phyloP scores from a whole-genome alignment of 2,888 invertebrate species.

The Zygaena filipendulae region DNA sequence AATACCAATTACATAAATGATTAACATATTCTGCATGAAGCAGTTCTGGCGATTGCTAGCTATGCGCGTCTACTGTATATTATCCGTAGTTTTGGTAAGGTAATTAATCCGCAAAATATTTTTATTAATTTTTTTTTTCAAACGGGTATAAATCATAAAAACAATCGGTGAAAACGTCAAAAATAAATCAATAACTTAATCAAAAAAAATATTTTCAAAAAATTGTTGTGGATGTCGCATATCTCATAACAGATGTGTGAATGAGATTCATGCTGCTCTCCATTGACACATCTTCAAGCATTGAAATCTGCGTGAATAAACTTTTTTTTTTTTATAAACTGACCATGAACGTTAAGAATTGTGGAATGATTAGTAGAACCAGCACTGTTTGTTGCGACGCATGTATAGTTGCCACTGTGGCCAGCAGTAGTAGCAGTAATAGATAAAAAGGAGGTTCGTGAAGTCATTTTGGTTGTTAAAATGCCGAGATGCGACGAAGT shows the following conservation, averaged over 20 bases:
- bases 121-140: too few relatives aligned
- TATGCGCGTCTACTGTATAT: slow-evolving; percentile 67
- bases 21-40: slow-evolving; percentile 58
- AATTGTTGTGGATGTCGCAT: too few relatives aligned
- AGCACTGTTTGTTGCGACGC: slow-evolving; percentile 78
- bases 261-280: slow-evolving; percentile 53
- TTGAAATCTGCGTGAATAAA: too few relatives aligned
- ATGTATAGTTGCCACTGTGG: slow-evolving; percentile 82
- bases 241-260: slow-evolving; percentile 28
- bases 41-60: slow-evolving; percentile 65
- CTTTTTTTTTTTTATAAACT: too few relatives aligned
- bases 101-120: too few relatives aligned
- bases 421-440: slow-evolving; percentile 75
- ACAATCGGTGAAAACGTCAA: too few relatives aligned
- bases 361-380: slow-evolving; percentile 76
- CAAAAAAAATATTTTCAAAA: too few relatives aligned
- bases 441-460: slow-evolving; percentile 75
- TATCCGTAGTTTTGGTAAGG: too few relatives aligned
- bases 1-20: slow-evolving; percentile 65
- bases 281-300: slow-evolving; percentile 32
- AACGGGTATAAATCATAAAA: too few relatives aligned
- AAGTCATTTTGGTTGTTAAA: slow-evolving; percentile 72
- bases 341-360: slow-evolving; percentile 67
- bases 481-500: slow-evolving; percentile 70
- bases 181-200: too few relatives aligned